Base-by-base conservation (phyloP, 2,888 invertebrate species). In the Asteroscopus sphinx region DNA sequence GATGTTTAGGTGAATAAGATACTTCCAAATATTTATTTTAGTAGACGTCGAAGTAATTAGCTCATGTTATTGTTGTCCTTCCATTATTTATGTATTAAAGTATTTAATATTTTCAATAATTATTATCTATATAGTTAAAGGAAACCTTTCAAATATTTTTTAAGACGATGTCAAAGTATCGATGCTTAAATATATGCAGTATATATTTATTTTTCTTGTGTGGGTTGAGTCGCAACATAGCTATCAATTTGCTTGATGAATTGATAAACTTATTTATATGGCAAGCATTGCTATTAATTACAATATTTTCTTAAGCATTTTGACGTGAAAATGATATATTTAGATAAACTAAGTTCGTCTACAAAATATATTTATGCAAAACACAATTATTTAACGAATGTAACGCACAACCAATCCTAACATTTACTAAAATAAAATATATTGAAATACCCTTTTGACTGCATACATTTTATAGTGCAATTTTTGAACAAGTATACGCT, bases 381-480 rank as follows among this genome's bases (percentile, higher is more conserved):
- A 63, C n/a, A 21, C 68, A 49, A 62, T 68, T 41, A 60, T 66
- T 74, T 74, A 77, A 76, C 76, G 76, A 85, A 83, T 81, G 71
- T 75, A 80, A 87, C 90, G 90, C 89, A 90, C 89, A 90, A 90
- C 87, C 81, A 83, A 68, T 81, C 78, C 77, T 82, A 77, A 75
- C 60, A 59, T 77, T 65, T 67, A 61, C 40, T 63, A 63, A 66
- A 67, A 62, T 69, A 59, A 66, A 77, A 44, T 32, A 48, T 30
- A 36, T 32, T 15, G 39, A 44, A 36, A 68, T 40, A 77, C 74
- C 70, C 71, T 58, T 71, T 73, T 77, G 78, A 82, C 70, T 68
- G 65, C 57, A 75, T 74, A 75, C 39, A 66, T 74, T 83, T 77
- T 52, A 83, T 76, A 81, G 73, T 60, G 68, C 75, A 77, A 77